Evolutionary conservation across 2,888 invertebrate species (phyloP).

Genomic region (Philhelius pedissequus): DNA sequence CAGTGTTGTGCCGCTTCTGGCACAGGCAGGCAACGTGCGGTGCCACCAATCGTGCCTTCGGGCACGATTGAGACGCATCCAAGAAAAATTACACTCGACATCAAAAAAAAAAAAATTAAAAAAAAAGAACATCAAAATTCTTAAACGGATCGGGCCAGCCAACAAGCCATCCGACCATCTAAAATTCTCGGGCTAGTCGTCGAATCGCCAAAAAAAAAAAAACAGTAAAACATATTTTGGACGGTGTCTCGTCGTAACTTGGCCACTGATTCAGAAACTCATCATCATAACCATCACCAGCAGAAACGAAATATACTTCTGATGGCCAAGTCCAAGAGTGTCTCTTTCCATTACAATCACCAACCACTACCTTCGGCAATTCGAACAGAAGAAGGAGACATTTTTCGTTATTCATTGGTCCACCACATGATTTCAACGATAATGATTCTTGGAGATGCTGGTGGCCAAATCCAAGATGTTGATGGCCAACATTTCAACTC

Average conservation of each 20-base stretch:
- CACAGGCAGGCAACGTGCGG: conserved; percentile 73
- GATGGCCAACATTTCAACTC: conserved; percentile 47
- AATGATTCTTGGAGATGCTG: conserved; percentile 63
- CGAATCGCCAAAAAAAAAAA: no score
- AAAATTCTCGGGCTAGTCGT: conserved; percentile 55
- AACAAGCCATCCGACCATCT: conserved; percentile 57
- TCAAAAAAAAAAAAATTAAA: conserved; percentile 30
- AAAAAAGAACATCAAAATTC: conserved; percentile 48
- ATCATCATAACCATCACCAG: conserved; percentile 68
- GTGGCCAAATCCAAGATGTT: conserved; percentile 62
- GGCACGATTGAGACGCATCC: conserved; percentile 75
- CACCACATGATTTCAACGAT: conserved; percentile 59
- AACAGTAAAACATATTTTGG: conserved; percentile 53
- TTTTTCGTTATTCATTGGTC: conserved; percentile 43
- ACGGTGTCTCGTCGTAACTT: conserved; percentile 69
- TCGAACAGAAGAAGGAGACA: conserved; percentile 17
- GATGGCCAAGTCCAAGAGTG: conserved; percentile 76
- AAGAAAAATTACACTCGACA: conserved; percentile 73
- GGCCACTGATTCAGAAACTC: conserved; percentile 72
- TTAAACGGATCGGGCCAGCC: conserved; percentile 66
- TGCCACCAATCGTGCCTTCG: conserved; percentile 73
- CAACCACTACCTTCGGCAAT: not conserved
- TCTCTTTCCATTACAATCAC: conserved; percentile 58
- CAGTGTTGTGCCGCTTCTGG: conserved; percentile 73
- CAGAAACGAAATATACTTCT: conserved; percentile 44